Conservation (phyloP, 2,888 invertebrate species). For the Leptothorax acervorum region DNA sequence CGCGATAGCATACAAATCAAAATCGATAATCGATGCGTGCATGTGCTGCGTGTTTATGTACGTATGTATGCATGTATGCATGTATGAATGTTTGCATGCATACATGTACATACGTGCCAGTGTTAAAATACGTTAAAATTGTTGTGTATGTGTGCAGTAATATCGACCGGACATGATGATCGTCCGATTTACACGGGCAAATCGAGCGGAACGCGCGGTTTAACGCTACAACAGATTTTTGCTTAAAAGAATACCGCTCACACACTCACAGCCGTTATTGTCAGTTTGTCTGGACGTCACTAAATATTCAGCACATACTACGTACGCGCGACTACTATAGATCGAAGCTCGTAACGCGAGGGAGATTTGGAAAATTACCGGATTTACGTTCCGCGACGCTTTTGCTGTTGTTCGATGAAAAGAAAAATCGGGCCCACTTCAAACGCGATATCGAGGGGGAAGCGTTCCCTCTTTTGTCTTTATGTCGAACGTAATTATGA, state of each 20-base stretch:
- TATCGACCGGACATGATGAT: constrained; percentile 15
- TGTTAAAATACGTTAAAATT: not conserved
- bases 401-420: constrained; percentile 5
- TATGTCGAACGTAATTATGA: not conserved
- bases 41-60: constrained; percentile 10
- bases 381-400: constrained; percentile 13
- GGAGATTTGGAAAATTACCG: constrained; percentile 53
- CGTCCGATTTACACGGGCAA: constrained; percentile 55
- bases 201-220: constrained; percentile 60
- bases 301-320: constrained; percentile 70
- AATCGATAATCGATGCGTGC: constrained; percentile 39
- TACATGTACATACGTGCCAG: no score
- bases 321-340: constrained; percentile 62
- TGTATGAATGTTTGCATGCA: no score
- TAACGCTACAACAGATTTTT: constrained; percentile 61
- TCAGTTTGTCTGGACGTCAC: constrained; percentile 82
- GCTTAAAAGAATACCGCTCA: constrained; percentile 64
- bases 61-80: no score
- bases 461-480: not conserved
- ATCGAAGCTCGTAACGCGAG: constrained; percentile 66
- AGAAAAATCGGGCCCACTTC: not conserved
- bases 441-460: not conserved
- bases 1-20: constrained; percentile 45
- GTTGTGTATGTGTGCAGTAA: not conserved
- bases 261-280: constrained; percentile 80